Evolutionary conservation across 1,140 invertebrate genomes (phyloP), one percentile per base, ranked within the genome.

Genomic region (Zaprionus inermis): DNA sequence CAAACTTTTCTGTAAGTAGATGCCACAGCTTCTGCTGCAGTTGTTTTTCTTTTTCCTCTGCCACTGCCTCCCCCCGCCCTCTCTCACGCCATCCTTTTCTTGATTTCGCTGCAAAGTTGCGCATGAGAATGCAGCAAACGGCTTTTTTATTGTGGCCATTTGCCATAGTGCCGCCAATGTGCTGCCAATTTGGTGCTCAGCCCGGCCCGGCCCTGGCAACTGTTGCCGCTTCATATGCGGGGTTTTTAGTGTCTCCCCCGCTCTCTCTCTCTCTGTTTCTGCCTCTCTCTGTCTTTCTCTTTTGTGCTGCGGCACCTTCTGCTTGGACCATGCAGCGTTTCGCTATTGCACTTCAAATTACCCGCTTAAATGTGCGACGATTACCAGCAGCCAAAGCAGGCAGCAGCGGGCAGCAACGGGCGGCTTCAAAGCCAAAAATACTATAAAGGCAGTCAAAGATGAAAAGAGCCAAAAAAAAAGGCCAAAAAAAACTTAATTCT

Each of bases 101-200:
- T 75, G 71, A 74, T 79, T 82, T 72, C 56, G 80, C 64, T 71
- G 80, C 73, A 78, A 89, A 78, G 80, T 89, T 72, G 84, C 88
- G 84, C 84, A 88, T 88, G 84, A 88, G 83, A 88, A 89, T 88
- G 83, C 83, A 88, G 84, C 84, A 89, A 88, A 88, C 84, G 84
- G 84, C 84, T 89, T 84, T 88, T 84, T 89, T 88, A 88, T 88
- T 89, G 84, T 89, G 77, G 77, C 84, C 84, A 88, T 86, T 88
- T 88, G 84, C 84, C 80, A 89, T 88, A 65, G 83, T 82, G 72
- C 76, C 78, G 77, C 82, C 83, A 89, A 88, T 88, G 74, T 72
- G 74, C 69, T 77, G 63, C 74, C 74, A 72, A 77, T 88, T 88
- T 89, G 67, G 79, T 82, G 80, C 79, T 63, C 78, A 55, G 72